Percentiles rank a stretch among this genome's conserved stretches.
phyloP scores from a whole-genome alignment of 2,888 invertebrate genomes.

The Ephialtes manifestator region DNA sequence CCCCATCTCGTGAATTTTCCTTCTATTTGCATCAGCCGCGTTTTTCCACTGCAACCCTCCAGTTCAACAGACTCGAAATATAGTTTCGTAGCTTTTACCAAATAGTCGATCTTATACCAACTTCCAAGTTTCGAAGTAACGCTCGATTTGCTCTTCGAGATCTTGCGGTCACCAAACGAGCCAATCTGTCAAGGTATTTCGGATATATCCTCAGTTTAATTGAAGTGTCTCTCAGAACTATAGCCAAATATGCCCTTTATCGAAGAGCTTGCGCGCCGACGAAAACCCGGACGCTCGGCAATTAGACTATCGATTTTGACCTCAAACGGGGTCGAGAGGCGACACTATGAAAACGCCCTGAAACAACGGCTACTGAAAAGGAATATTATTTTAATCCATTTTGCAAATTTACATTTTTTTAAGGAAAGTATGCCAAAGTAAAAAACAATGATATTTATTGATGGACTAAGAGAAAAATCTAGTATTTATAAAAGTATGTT shows the following conservation, averaged over 20 bases:
- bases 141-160: conserved; percentile 39
- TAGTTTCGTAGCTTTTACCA: conserved; percentile 10
- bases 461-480: no score
- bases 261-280: conserved; percentile 47
- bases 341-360: conserved; percentile 39
- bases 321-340: conserved; percentile 58
- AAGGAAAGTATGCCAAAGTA: no score
- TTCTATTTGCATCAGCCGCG: conserved; percentile 16
- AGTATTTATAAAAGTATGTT: no score
- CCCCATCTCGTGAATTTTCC: conserved; percentile 31
- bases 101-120: conserved; percentile 28
- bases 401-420: not conserved
- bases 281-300: conserved; percentile 68
- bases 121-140: not conserved
- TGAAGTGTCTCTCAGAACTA: conserved; percentile 52
- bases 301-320: conserved; percentile 83
- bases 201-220: conserved; percentile 45
- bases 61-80: conserved; percentile 11
- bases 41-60: conserved; percentile 7
- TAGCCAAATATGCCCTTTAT: conserved; percentile 41
- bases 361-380: not conserved
- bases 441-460: no score
- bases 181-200: conserved; percentile 13
- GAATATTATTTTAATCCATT: not conserved
- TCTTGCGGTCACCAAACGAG: conserved; percentile 23